These are phyloP conservation scores for Camponotus vicinus DNA, from an alignment of 1,140 invertebrate genomes.

Conservation along the genomic window DNA sequence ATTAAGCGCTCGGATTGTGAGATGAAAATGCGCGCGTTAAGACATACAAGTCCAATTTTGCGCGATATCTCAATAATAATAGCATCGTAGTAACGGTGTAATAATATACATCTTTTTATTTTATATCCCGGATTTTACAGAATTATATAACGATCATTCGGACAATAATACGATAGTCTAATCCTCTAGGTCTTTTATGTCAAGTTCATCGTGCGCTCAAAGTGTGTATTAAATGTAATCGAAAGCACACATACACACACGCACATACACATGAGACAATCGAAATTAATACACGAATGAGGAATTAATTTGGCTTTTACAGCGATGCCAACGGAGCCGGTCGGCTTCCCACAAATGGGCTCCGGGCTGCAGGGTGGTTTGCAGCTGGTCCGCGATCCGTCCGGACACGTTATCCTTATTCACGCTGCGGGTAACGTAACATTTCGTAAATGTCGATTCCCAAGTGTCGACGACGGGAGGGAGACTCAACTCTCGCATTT, in stretches of 20 bases:
- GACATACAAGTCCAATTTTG: slow-evolving; percentile 1
- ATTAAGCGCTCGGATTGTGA: not conserved
- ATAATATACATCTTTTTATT: not conserved
- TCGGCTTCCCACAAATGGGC: slow-evolving; percentile 88
- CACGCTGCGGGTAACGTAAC: slow-evolving; percentile 88
- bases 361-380: slow-evolving; percentile 81
- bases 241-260: not conserved
- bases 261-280: not conserved
- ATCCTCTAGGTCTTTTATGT: not conserved
- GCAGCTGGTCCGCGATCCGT: slow-evolving; percentile 93
- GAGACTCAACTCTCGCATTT: not conserved
- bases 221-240: not conserved
- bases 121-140: not conserved
- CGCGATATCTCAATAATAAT: not conserved
- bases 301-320: slow-evolving; percentile 69
- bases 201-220: not conserved
- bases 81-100: not conserved
- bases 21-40: slow-evolving; percentile 17
- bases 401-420: slow-evolving; percentile 92
- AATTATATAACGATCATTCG: not conserved
- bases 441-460: not conserved
- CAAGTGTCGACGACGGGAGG: not conserved
- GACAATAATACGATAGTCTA: too few relatives aligned
- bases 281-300: slow-evolving; percentile 25
- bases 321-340: slow-evolving; percentile 89